Percentiles rank a stretch among this genome's conserved stretches.
phyloP scores from a whole-genome alignment of 2,113 vertebrate species.

The Nannobrachium achirus region DNA sequence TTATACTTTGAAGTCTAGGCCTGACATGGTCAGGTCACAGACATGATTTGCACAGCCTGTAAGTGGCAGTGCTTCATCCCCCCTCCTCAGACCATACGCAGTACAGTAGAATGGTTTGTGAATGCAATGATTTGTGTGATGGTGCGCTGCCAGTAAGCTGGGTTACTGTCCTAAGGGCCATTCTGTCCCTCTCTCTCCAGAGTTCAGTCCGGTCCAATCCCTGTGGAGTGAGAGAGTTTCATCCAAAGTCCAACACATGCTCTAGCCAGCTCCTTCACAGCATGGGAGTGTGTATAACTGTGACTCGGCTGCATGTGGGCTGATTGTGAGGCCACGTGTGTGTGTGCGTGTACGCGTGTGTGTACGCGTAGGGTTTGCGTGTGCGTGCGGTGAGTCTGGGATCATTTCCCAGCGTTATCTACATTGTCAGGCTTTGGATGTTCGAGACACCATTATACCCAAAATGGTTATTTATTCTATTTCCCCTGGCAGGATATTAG shows the following conservation, averaged over 20 bases:
- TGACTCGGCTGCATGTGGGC: constrained; percentile 30
- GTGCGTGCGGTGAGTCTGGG: constrained; percentile 8
- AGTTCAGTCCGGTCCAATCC: constrained; percentile 34
- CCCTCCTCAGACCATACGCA: neutral
- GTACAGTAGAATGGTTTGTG: constrained; percentile 1
- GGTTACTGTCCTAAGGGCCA: constrained; percentile 30
- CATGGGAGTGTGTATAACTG: constrained; percentile 32
- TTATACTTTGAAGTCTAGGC: too few species aligned
- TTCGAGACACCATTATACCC: constrained; percentile 18
- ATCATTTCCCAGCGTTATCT: neutral
- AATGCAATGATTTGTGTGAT: neutral
- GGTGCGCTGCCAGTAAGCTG: constrained; percentile 30
- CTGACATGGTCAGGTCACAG: too few species aligned
- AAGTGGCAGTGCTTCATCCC: neutral
- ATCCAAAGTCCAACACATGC: constrained; percentile 72
- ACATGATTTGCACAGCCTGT: too few species aligned
- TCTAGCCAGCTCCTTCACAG: constrained; percentile 48
- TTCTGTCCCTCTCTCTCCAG: constrained; percentile 41
- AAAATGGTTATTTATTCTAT: neutral
- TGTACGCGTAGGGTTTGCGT: neutral
- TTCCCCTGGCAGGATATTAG: neutral
- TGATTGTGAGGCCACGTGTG: constrained; percentile 4
- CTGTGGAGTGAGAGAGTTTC: constrained; percentile 56
- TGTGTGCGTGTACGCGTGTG: constrained; percentile 12
- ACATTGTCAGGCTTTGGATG: constrained; percentile 23